These are phyloP conservation scores for Quadroppia sp. DNA, from an alignment of 2,888 invertebrate genomes.

Conservation along the genomic window DNA sequence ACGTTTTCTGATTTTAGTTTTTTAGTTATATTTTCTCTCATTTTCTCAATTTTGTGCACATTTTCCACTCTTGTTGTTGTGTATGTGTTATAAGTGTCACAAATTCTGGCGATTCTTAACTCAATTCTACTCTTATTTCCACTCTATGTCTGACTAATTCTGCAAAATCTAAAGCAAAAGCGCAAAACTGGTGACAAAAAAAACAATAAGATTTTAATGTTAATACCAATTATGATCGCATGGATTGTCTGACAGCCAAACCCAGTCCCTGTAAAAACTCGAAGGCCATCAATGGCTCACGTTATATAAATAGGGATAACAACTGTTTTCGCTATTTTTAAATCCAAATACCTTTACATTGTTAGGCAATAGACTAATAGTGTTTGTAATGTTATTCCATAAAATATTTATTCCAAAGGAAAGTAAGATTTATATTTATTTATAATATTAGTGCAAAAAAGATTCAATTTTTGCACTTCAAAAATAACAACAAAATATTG, in stretches of 20 bases:
- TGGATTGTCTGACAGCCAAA: conserved; percentile 16
- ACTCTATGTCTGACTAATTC: neutral
- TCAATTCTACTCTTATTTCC: neutral
- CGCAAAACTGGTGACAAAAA: neutral
- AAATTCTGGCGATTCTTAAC: neutral
- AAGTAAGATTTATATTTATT: too few relatives aligned
- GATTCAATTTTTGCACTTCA: too few relatives aligned
- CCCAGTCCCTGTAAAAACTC: neutral
- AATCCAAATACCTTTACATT: neutral
- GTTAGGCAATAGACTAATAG: too few relatives aligned
- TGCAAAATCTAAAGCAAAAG: neutral
- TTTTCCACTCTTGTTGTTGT: conserved; percentile 4
- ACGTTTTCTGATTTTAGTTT: conserved; percentile 7
- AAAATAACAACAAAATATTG: too few relatives aligned
- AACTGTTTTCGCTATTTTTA: too few relatives aligned
- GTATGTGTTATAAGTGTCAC: neutral
- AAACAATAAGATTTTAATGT: neutral
- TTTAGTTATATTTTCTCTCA: neutral
- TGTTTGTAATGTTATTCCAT: too few relatives aligned
- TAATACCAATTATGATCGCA: conserved; percentile 31
- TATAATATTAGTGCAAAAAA: too few relatives aligned
- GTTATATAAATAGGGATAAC: too few relatives aligned
- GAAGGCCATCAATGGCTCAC: too few relatives aligned
- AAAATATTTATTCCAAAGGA: too few relatives aligned
- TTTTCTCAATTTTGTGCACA: neutral